Base-by-base conservation (phyloP, 2,797 vertebrate species). In the Muscicapa comitata region DNA sequence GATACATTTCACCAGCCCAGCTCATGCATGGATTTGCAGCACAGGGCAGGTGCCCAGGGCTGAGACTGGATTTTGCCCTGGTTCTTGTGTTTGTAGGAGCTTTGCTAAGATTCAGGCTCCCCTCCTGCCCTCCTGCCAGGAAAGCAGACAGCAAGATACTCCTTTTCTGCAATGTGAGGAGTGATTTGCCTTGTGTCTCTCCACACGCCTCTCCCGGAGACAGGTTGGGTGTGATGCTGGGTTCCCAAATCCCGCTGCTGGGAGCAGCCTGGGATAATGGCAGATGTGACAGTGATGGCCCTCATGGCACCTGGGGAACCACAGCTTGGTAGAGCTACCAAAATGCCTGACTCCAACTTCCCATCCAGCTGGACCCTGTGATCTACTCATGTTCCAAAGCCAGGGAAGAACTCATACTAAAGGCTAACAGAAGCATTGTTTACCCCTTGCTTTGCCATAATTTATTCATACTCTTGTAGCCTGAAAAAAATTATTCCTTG, bases 391-490 rank as follows among this genome's bases (percentile, higher is more conserved):
- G 0, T 71, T 88, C 82, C 29, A 11, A 91, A 76, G 80, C 86
- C 45, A 40, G 71, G 70, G 57, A 66, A 83, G 80, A 94, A 38
- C 54, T 5, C 24, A 65, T 55, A 61, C 78, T 80, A 85, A 93
- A 94, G 92, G 62, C 71, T 92, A 83, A 88, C 20, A 48, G 75
- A 55, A 93, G 55, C 12, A 9, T 54, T 94, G 73, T 87, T 96
- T 96, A 80, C 16, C 55, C 58, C 29, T 89, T 20, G 6, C 80
- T 92, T 97, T 94, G 42, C 21, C 80, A 93, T 96, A 38, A 89
- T 96, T 97, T 97, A 92, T 96, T 97, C 73, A 83, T 94, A 86
- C 20, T 94, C 86, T 78, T 85, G 91, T 86, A 95, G 67, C 59
- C 80, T 93, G 86, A 43, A 89, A 91, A 45, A 93, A 97, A 95